These are phyloP conservation scores for Hiodon tergisus DNA, from an alignment of 2,113 vertebrate genomes.

Conservation along the genomic window DNA sequence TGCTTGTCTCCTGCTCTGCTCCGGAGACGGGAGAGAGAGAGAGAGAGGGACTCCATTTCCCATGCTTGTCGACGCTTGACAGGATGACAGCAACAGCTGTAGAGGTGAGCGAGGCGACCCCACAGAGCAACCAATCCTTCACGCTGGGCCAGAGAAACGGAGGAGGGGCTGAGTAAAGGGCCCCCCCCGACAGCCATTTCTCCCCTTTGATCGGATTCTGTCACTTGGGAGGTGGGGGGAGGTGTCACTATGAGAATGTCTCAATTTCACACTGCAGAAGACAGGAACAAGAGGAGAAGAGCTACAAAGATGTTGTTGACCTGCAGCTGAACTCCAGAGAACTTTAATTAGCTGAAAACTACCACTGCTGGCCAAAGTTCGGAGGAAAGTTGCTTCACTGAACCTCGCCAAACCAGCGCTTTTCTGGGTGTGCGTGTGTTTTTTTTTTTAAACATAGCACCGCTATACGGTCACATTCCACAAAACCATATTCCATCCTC, in stretches of 20 bases:
- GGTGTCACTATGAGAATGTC: slow-evolving; percentile 47
- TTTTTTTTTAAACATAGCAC: too few species aligned
- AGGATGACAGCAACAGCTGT: slow-evolving; percentile 60
- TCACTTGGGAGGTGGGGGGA: slow-evolving; percentile 53
- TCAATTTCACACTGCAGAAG: slow-evolving; percentile 53
- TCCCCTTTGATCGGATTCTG: slow-evolving; percentile 61
- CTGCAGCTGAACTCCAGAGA: too few species aligned
- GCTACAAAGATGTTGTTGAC: too few species aligned
- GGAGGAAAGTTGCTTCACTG: too few species aligned
- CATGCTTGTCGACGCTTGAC: slow-evolving; percentile 39
- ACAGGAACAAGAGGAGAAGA: too few species aligned
- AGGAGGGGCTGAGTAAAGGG: slow-evolving; percentile 30
- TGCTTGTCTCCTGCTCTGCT: not conserved
- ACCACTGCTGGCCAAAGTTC: too few species aligned
- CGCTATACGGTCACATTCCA: too few species aligned
- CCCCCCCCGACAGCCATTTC: slow-evolving; percentile 58
- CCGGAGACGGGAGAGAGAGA: slow-evolving; percentile 39
- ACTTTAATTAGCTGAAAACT: too few species aligned
- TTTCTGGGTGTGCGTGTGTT: too few species aligned
- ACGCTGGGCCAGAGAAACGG: slow-evolving; percentile 27
- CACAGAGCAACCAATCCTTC: slow-evolving; percentile 40
- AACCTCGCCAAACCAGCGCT: too few species aligned
- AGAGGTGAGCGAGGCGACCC: slow-evolving; percentile 65
- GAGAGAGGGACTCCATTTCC: slow-evolving; percentile 36
- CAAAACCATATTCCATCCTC: too few species aligned